Evolutionary conservation across 1,140 invertebrate species (phyloP), one percentile per base, ranked within the genome.

Genomic region (Drosophila rufa): DNA sequence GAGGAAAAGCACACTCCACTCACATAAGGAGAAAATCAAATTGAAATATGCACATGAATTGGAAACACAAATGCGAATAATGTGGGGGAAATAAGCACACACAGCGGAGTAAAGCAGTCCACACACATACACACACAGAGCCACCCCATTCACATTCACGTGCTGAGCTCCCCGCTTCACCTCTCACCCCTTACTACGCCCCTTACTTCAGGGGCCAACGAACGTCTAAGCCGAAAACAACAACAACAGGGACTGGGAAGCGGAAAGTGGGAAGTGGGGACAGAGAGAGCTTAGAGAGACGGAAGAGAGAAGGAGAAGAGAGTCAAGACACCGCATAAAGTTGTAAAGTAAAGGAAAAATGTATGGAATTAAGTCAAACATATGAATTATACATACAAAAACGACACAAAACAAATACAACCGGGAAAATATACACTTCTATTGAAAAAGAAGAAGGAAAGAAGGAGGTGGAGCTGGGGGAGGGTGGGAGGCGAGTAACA

Each of bases 351-450:
- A 87, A 86, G 75, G 71, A 87, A 77, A 86, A 86, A 80, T 87
- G 50, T 87, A 80, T 87, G 83, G 76, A 87, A 82, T 87, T 80
- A 87, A 87, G 75, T 80, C 83, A 82, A 87, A 73, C 75, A 80
- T 86, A 86, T 80, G 75, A 86, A 84, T 83, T 80, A 87, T 70
- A 87, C 83, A 86, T 70, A 69, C 65, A 79, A 27, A 79, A 25
- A 69, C 33, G 19, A 25, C 43, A 50, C 19, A 22, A 27, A 19
- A 15, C 3, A 70, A 43, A 47, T 4, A 53, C 27, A 59, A 74
- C 36, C 45, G 36, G 36, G 46, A 22, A 75, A 56, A 59, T 33
- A 74, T 46, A 50, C 56, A 66, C 43, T 58, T 60, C 70, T 61
- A 25, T 38, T n/a, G 14, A 42, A 42, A 33, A 55, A 62, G 33